phyloP scores from a whole-genome alignment of 2,113 vertebrate genomes.

The Nannospalax galili region DNA sequence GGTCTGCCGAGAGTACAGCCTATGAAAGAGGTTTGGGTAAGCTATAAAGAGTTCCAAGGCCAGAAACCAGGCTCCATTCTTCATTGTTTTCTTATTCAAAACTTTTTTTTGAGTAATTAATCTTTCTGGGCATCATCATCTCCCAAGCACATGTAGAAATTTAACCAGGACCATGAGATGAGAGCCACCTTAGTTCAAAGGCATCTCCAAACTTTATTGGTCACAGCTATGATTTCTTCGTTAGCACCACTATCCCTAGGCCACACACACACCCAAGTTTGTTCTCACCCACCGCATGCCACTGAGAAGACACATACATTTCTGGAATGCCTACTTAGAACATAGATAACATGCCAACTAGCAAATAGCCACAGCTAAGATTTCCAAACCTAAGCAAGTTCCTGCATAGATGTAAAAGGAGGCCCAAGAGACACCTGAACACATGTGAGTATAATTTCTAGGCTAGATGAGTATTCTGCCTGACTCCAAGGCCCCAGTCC shows the following conservation, averaged over 20 bases:
- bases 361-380: not conserved
- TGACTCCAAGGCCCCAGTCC: not conserved
- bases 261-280: not conserved
- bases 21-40: not conserved
- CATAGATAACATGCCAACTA: not conserved
- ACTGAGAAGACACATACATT: not conserved
- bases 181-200: not conserved
- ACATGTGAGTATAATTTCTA: not conserved
- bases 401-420: not conserved
- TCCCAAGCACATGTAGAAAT: not conserved
- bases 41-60: not conserved
- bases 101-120: not conserved
- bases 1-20: not conserved
- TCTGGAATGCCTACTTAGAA: not conserved
- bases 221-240: not conserved
- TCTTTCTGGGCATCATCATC: not conserved
- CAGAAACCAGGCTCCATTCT: not conserved
- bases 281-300: not conserved
- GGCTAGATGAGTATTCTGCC: not conserved
- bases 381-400: not conserved
- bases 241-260: not conserved
- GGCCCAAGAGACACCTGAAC: no score
- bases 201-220: not conserved
- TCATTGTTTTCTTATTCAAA: slow-evolving; percentile 46
- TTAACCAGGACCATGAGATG: not conserved